Conservation (phyloP, 2,797 vertebrate species). For the Spondyliosoma cantharus region DNA sequence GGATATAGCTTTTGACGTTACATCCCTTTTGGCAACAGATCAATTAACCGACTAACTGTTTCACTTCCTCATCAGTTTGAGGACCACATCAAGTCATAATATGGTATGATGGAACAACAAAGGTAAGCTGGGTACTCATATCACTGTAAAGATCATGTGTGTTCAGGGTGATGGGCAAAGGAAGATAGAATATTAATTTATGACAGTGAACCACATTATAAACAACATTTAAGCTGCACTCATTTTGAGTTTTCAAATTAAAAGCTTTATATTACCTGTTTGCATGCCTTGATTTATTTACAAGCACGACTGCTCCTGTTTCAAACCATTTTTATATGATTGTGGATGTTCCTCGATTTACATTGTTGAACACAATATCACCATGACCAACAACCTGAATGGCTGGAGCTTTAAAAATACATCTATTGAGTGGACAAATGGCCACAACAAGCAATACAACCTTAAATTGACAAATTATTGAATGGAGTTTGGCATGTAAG, state of each 20-base stretch:
- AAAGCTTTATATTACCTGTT: neutral
- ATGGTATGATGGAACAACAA: neutral
- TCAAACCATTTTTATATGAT: too few relatives aligned
- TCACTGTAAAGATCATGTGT: neutral
- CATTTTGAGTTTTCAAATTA: neutral
- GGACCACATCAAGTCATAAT: too few relatives aligned
- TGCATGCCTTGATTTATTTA: neutral
- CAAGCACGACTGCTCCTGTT: neutral
- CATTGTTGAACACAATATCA: neutral
- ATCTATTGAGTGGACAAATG: neutral
- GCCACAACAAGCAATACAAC: too few relatives aligned
- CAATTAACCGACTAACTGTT: too few relatives aligned
- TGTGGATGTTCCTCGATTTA: neutral
- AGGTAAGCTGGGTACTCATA: too few relatives aligned
- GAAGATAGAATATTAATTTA: too few relatives aligned
- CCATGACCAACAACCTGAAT: neutral
- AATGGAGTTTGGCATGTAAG: neutral
- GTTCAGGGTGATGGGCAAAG: neutral
- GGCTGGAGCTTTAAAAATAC: neutral
- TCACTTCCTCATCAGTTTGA: too few relatives aligned
- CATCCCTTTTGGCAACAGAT: too few relatives aligned
- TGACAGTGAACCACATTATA: too few relatives aligned
- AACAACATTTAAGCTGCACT: too few relatives aligned
- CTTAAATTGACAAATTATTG: neutral
- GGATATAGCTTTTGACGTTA: too few relatives aligned